phyloP scores from a whole-genome alignment of 2,797 vertebrate species.

The Tokudaia tokunoshimensis region DNA sequence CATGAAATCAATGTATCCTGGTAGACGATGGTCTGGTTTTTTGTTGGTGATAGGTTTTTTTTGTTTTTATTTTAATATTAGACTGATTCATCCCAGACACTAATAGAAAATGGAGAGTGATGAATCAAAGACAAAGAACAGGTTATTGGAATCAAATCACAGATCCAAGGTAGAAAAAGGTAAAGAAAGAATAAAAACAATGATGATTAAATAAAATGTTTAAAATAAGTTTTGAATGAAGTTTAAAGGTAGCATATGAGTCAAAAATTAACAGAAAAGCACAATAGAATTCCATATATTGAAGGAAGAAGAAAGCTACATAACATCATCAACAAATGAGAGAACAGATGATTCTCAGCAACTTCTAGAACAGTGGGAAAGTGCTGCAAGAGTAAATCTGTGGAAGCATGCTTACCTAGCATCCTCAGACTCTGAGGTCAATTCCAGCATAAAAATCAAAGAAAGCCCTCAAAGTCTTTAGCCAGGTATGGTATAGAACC shows the following conservation, averaged over 20 bases:
- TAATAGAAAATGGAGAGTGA: not conserved
- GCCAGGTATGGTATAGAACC: not conserved
- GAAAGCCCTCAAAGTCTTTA: not conserved
- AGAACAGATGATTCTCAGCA: not conserved
- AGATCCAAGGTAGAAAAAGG: not conserved
- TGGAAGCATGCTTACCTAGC: not conserved
- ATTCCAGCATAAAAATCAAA: not conserved
- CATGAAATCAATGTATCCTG: not conserved
- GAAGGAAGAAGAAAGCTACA: not conserved
- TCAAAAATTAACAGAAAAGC: constrained; percentile 19
- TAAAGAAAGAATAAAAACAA: not conserved
- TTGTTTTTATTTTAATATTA: not conserved
- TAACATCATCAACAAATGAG: not conserved
- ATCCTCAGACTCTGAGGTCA: not conserved
- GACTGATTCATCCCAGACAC: not conserved
- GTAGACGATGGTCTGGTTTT: not conserved
- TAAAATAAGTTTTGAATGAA: constrained; percentile 4
- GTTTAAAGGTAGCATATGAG: not conserved
- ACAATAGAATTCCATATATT: constrained; percentile 5
- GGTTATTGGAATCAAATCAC: not conserved
- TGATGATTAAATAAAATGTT: not conserved
- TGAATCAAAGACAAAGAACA: not conserved
- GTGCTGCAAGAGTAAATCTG: not conserved
- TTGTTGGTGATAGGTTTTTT: not conserved
- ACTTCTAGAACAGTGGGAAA: not conserved